Evolutionary conservation across 1,140 invertebrate genomes (phyloP), one percentile per base, ranked within the genome.

Genomic region (Caenorhabditis briggsae): DNA sequence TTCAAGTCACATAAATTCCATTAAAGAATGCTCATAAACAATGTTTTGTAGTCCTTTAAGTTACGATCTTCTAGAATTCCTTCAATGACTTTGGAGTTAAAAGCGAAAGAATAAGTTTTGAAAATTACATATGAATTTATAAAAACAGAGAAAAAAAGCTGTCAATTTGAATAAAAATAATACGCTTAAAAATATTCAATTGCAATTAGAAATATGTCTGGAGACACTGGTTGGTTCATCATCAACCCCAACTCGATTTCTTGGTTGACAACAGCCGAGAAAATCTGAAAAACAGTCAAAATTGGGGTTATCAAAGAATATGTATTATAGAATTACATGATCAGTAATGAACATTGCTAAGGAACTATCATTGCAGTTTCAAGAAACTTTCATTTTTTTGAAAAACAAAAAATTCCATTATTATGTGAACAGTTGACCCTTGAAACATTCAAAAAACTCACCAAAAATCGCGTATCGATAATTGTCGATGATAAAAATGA

Each of bases 201-300:
- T 70, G 18, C 64, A 70, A 70, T 70, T 70, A 70, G 64, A 70
- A 70, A 70, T 46, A 18, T 70, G 64, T 18, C 64, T 14, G 5
- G 64, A 43, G 1, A 70, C 64, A 70, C 64, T 70, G 18, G 64
- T 70, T 5, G 20, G 33, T 46, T 70, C 64, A 43, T 70, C 64
- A 7, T 70, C 64, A 18, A 41, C 64, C 5, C n/a, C n/a, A 12
- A 70, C 41, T 43, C 64, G 64, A 46, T 70, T 70, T 5, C 8
- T 59, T 43, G 41, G 33, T 8, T 70, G 33, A 46, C 64, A 70
- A 46, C 59, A 64, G 23, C 64, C 64, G 8, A 70, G 41, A 33
- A 70, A 70, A 16, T 70, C 64, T 70, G 64, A 23, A 70, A 1
- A 33, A 33, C 33, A 70, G 18, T 41, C 5, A 12, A 33, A 33